Evolutionary conservation across 2,113 vertebrate genomes (phyloP), one percentile per base, ranked within the genome.

Genomic region (Actenoides lindsayi): DNA sequence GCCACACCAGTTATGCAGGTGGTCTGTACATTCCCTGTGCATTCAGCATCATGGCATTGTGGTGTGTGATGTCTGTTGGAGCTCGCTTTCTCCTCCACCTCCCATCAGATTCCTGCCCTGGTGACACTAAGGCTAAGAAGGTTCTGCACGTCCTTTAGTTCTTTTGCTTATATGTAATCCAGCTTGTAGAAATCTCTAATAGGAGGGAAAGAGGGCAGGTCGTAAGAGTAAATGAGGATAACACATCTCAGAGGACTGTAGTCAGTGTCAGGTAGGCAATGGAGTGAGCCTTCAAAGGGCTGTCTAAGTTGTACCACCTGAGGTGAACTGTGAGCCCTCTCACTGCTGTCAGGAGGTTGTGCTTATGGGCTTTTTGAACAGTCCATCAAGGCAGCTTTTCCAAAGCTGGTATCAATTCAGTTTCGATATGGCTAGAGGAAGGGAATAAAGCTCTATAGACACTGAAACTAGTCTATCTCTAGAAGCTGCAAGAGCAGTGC

Each of bases 11-110:
- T 35, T 44, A 3, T 4, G 4, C 33, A 6, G 8, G 41, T 46
- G 54, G 13, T 44, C 67, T 13, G 0, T 6, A 16, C 0, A 0
- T 37, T 27, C 18, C 23, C 50, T 39, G 11, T 23, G 24, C 23
- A 18, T 37, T 39, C 73, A 67, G 37, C 17, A 30, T 23, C 25
- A 5, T 2, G 24, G 35, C 44, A 44, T n/a, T 56, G 57, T 48
- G 28, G 11, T 2, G 7, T 6, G 19, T 5, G 3, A 11, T 13
- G 46, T 4, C 41, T 37, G n/a, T 33, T 73, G 39, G 23, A 89
- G 30, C 21, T 64, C 2, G 0, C 21, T 39, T 35, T 27, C 9
- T 70, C 28, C 46, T 74, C 21, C 1, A 1, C 27, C 41, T 82
- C 53, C 57, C 8, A 5, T 15, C 1, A 3, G 18, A 57, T 23